phyloP scores from a whole-genome alignment of 2,888 invertebrate genomes.

The Sepioteuthis lessoniana region DNA sequence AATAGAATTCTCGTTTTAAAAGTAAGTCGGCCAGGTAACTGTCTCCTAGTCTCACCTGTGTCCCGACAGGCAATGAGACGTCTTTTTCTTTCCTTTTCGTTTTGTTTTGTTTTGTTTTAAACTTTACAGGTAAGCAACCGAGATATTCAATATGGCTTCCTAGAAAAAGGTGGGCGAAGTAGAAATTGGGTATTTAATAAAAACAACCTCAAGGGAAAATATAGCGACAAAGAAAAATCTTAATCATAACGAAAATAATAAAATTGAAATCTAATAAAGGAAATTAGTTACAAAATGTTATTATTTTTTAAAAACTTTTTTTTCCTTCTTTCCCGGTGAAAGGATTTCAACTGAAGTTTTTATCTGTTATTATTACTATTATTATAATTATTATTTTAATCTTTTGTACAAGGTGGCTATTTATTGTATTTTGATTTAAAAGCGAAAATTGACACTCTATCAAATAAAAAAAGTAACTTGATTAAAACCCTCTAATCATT shows the following conservation, averaged over 20 bases:
- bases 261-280: no score
- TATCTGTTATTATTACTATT: no score
- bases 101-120: neutral
- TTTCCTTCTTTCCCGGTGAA: neutral
- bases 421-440: neutral
- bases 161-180: neutral
- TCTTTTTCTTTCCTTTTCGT: neutral
- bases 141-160: constrained; percentile 23
- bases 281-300: no score
- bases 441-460: neutral
- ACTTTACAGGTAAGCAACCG: constrained; percentile 12
- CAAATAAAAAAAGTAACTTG: neutral
- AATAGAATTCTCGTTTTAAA: neutral
- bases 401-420: neutral
- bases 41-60: constrained; percentile 35
- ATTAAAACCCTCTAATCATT: neutral
- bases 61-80: neutral
- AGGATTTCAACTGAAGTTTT: neutral
- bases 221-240: no score
- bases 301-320: no score
- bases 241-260: no score
- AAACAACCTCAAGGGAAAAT: neutral
- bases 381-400: neutral
- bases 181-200: neutral
- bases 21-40: constrained; percentile 35